A percentile compares a stretch with the other conserved stretches of the same genome.
Evolutionary conservation across 1,140 invertebrate species (phyloP).

Genomic region (Brachystomella parvula): DNA sequence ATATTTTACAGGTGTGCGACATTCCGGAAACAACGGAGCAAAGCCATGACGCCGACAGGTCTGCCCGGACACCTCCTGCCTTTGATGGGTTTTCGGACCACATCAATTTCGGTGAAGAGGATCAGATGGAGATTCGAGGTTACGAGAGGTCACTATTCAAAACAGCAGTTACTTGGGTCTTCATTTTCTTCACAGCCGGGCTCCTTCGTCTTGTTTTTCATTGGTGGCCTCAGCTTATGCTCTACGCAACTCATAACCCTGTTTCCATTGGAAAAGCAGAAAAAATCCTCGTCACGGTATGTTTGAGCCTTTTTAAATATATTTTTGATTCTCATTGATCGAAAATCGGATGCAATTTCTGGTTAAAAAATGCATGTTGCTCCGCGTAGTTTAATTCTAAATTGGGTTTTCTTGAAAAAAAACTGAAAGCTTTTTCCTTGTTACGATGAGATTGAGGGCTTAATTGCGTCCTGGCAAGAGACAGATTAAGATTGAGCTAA

Average conservation of each 20-base stretch:
- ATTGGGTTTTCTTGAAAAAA: no score
- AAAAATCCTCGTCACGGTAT: conserved; percentile 67
- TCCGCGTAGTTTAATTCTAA: no score
- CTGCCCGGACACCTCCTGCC: not conserved
- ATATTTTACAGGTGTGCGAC: not conserved
- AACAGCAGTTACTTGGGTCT: conserved; percentile 52
- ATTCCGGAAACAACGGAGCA: not conserved
- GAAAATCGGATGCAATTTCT: no score
- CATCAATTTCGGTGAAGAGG: conserved; percentile 57
- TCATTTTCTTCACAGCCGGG: conserved; percentile 60
- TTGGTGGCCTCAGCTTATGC: conserved; percentile 72
- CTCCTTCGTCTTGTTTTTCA: conserved; percentile 70
- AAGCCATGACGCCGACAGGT: not conserved
- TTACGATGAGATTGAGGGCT: no score
- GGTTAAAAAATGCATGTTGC: no score
- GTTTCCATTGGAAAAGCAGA: conserved; percentile 64
- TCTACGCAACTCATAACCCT: conserved; percentile 61
- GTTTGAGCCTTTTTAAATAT: conserved; percentile 38
- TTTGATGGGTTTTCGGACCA: conserved; percentile 42
- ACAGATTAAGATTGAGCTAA: no score
- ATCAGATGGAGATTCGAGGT: conserved; percentile 63
- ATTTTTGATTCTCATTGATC: no score
- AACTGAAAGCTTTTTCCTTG: no score
- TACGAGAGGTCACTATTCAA: conserved; percentile 50
- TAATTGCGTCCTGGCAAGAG: no score